A percentile compares a stretch with the other conserved stretches of the same genome.
These are phyloP conservation scores for Byasa hedistus DNA, from an alignment of 2,888 invertebrate genomes.

Conservation along the genomic window DNA sequence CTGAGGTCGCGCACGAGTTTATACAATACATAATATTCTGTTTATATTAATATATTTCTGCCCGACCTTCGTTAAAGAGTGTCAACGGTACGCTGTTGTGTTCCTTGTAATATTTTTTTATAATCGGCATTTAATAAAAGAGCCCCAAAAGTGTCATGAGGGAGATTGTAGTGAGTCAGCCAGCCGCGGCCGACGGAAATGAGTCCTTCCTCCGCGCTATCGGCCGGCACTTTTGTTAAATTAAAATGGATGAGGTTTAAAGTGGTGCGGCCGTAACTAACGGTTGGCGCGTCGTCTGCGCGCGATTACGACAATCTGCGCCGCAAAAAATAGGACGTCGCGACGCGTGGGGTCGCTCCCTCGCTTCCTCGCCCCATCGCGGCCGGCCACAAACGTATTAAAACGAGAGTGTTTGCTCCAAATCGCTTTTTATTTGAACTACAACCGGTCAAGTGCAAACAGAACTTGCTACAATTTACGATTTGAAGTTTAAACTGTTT, in stretches of 20 bases:
- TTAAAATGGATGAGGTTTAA: conserved; percentile 80
- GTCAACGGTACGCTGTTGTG: not conserved
- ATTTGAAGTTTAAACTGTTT: no score
- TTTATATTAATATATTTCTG: not conserved
- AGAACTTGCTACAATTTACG: no score
- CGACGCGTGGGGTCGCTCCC: conserved; percentile 63
- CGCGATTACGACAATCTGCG: conserved; percentile 60
- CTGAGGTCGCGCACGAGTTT: not conserved
- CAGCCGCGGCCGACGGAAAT: conserved; percentile 66
- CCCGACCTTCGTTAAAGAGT: not conserved
- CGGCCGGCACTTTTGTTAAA: conserved; percentile 79
- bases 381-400: conserved; percentile 21
- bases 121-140: conserved; percentile 16
- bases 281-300: conserved; percentile 67
- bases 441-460: not conserved
- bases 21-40: not conserved
- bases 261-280: conserved; percentile 77
- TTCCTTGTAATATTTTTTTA: not conserved
- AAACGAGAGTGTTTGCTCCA: conserved; percentile 12
- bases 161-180: conserved; percentile 43
- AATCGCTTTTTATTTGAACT: conserved; percentile 22
- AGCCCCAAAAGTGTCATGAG: conserved; percentile 16
- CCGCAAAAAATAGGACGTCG: conserved; percentile 59
- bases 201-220: conserved; percentile 76
- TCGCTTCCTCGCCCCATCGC: conserved; percentile 35